Evolutionary conservation across 2,113 vertebrate species (phyloP).

Genomic region (Smithornis capensis): DNA sequence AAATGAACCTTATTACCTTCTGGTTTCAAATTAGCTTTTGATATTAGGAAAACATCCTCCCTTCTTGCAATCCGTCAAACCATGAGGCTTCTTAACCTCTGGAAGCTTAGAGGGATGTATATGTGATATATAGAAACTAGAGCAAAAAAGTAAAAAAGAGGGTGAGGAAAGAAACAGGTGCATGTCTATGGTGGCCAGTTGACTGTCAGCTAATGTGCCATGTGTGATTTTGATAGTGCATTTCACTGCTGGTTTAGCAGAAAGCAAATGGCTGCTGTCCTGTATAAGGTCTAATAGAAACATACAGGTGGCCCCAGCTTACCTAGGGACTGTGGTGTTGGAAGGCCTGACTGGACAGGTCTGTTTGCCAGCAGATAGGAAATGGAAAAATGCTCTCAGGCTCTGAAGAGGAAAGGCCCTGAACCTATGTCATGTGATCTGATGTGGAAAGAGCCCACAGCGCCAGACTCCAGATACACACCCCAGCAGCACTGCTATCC

Average conservation of each 20-base stretch:
- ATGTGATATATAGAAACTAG: background rate
- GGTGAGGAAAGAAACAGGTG: background rate
- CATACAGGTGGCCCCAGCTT: background rate
- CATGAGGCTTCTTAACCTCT: background rate
- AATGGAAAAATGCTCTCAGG: background rate
- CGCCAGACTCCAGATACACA: background rate
- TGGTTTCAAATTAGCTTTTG: background rate
- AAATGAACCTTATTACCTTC: background rate
- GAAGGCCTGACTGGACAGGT: background rate
- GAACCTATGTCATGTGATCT: accelerated
- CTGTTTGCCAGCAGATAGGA: background rate
- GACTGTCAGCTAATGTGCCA: background rate
- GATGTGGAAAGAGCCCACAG: background rate
- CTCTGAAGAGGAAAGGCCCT: background rate
- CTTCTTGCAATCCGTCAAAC: background rate
- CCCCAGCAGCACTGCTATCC: background rate
- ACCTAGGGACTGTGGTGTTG: background rate
- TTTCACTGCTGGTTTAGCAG: accelerated
- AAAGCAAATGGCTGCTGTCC: background rate
- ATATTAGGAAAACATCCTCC: background rate
- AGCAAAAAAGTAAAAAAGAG: background rate
- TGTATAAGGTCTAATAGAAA: background rate
- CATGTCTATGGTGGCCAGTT: background rate
- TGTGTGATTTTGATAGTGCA: background rate
- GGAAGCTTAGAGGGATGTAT: background rate